phyloP scores from a whole-genome alignment of 2,797 vertebrate species.

The Chelidonichthys spinosus region DNA sequence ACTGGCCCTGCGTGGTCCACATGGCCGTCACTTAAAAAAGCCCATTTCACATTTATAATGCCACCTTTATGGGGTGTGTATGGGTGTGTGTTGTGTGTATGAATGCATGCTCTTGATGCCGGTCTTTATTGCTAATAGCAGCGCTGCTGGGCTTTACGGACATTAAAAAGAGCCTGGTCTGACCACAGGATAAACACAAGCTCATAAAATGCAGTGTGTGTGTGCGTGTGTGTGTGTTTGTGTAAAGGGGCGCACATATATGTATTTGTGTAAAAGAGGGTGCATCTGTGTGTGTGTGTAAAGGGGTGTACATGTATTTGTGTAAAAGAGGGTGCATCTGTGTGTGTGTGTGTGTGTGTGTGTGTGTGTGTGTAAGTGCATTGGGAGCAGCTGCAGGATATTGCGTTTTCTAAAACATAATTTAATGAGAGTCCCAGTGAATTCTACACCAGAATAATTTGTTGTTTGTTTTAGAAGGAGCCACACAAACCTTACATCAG shows the following conservation, averaged over 20 bases:
- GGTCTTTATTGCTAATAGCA: conserved; percentile 78
- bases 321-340: conserved; percentile 48
- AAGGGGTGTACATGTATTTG: conserved; percentile 9
- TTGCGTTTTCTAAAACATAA: conserved; percentile 62
- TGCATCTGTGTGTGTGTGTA: conserved; percentile 44
- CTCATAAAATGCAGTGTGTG: conserved; percentile 72
- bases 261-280: conserved; percentile 32
- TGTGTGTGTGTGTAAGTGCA: conserved; percentile 43
- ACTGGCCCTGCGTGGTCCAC: conserved; percentile 37
- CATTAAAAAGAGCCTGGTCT: conserved; percentile 80
- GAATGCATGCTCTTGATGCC: conserved; percentile 76
- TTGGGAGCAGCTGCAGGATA: conserved; percentile 63
- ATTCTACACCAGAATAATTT: conserved; percentile 32
- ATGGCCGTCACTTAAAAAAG: conserved; percentile 56
- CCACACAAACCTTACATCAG: conserved; percentile 32
- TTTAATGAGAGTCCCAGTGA: conserved; percentile 44
- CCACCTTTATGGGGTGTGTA: conserved; percentile 71
- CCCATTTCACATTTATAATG: conserved; percentile 71
- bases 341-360: conserved; percentile 23
- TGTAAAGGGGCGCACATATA: conserved; percentile 13
- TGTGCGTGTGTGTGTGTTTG: conserved; percentile 38
- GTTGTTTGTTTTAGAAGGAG: conserved; percentile 46
- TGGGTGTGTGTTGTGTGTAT: conserved; percentile 66
- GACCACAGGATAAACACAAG: conserved; percentile 82
- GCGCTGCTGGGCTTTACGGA: conserved; percentile 72